Conservation (phyloP, 2,797 vertebrate species). For the Kryptolebias ocellatus region DNA sequence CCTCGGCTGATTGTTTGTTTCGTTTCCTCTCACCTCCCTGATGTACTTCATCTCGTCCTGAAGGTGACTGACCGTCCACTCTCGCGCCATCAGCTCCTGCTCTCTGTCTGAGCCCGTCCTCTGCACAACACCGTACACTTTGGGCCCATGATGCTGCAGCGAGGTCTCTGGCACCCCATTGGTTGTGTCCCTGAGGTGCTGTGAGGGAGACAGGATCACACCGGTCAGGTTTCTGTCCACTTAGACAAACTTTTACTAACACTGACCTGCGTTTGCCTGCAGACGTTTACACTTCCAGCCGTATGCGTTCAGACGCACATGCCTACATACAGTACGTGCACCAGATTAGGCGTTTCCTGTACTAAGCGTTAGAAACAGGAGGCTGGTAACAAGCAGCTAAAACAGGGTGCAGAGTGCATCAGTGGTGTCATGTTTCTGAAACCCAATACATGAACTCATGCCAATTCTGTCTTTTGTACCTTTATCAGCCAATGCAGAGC, state of each 20-base stretch:
- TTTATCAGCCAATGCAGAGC: conserved; percentile 37
- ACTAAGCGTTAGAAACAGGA: conserved; percentile 65
- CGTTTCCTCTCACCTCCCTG: conserved; percentile 87
- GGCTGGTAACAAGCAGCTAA: conserved; percentile 54
- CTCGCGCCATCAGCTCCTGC: conserved; percentile 93
- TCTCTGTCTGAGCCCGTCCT: conserved; percentile 85
- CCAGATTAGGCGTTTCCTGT: conserved; percentile 54
- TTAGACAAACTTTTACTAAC: conserved; percentile 19
- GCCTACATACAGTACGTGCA: conserved; percentile 36
- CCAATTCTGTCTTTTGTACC: conserved; percentile 56
- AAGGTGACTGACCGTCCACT: conserved; percentile 91
- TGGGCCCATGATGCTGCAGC: conserved; percentile 75
- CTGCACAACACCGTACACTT: conserved; percentile 90
- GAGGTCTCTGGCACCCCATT: conserved; percentile 84
- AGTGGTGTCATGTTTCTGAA: conserved; percentile 79
- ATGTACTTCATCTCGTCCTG: conserved; percentile 98
- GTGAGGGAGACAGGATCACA: conserved; percentile 65
- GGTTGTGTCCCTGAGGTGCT: conserved; percentile 84
- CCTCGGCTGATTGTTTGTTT: not conserved
- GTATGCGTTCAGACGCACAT: conserved; percentile 21
- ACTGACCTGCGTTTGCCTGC: conserved; percentile 20
- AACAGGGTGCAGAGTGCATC: conserved; percentile 61
- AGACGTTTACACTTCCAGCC: conserved; percentile 15
- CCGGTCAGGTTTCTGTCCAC: conserved; percentile 77
- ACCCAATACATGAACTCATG: conserved; percentile 71